Percentiles rank a stretch among this genome's conserved stretches.
Evolutionary conservation across 2,888 invertebrate species (phyloP).

Genomic region (Agriotes lineatus): DNA sequence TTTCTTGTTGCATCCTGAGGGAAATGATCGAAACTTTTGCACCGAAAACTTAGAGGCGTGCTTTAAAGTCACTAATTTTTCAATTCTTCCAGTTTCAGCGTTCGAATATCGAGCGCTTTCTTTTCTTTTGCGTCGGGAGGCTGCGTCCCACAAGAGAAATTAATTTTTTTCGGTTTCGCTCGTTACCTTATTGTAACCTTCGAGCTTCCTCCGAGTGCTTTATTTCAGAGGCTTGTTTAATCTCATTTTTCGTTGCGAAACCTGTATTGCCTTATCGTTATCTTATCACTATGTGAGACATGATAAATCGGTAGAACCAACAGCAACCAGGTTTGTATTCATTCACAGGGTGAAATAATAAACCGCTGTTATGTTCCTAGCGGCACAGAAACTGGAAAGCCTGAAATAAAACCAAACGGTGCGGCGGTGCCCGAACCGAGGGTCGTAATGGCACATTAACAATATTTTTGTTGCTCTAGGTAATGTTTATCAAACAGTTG

Average conservation of each 20-base stretch:
- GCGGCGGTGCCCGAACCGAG: not conserved
- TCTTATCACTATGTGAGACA: too few relatives aligned
- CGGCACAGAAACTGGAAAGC: not conserved
- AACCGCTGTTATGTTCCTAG: not conserved
- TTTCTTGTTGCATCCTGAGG: not conserved
- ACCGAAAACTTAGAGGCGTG: not conserved
- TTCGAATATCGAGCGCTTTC: not conserved
- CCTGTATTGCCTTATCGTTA: too few relatives aligned
- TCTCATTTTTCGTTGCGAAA: too few relatives aligned
- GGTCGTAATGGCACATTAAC: constrained; percentile 16
- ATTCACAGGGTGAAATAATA: not conserved
- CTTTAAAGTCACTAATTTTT: too few relatives aligned
- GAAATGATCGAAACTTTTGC: not conserved
- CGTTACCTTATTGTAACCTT: not conserved
- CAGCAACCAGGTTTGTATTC: not conserved
- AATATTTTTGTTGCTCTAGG: constrained; percentile 15
- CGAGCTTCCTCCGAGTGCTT: not conserved
- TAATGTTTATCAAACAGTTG: constrained; percentile 17
- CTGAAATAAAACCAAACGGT: constrained; percentile 4
- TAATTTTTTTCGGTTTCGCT: not conserved
- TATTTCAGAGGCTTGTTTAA: too few relatives aligned
- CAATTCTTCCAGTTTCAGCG: too few relatives aligned
- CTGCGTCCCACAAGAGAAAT: not conserved
- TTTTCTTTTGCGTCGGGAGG: not conserved
- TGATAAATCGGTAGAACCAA: too few relatives aligned